Conservation (phyloP, 1,140 invertebrate species). For the Eulimnadia texana region DNA sequence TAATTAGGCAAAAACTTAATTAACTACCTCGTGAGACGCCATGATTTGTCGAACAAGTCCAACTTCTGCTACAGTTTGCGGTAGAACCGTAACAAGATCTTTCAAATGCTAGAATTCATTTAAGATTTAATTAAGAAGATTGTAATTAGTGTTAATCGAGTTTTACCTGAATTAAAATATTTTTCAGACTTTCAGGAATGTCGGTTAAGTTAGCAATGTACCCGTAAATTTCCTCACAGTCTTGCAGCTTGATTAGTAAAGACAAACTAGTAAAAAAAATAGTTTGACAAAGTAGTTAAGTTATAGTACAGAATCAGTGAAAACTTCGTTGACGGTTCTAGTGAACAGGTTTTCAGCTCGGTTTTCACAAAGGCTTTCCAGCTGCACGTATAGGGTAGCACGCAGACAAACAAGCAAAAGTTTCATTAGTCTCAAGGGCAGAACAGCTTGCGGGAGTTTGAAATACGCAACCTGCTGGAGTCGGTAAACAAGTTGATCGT, state of each 20-base stretch:
- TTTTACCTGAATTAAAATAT: not conserved
- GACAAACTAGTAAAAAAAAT: too few relatives aligned
- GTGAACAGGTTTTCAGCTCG: not conserved
- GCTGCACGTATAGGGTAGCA: not conserved
- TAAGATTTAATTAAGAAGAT: too few relatives aligned
- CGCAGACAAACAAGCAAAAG: not conserved
- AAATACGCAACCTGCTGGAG: not conserved
- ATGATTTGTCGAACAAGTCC: too few relatives aligned
- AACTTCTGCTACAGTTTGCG: too few relatives aligned
- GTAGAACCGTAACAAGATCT: too few relatives aligned
- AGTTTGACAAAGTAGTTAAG: too few relatives aligned
- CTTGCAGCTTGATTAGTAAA: not conserved
- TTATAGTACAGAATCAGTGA: not conserved
- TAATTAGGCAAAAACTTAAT: too few relatives aligned
- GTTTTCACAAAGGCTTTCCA: not conserved
- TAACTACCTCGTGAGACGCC: too few relatives aligned
- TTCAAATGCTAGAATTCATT: too few relatives aligned
- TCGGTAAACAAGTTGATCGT: not conserved
- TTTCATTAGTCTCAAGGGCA: not conserved
- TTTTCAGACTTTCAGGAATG: not conserved
- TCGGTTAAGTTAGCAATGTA: not conserved
- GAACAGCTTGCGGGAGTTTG: not conserved
- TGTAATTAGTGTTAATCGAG: too few relatives aligned
- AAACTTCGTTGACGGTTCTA: not conserved
- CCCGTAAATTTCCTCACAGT: not conserved